These are phyloP conservation scores for Desmodus rotundus DNA, from an alignment of 2,113 vertebrate genomes.

Conservation along the genomic window DNA sequence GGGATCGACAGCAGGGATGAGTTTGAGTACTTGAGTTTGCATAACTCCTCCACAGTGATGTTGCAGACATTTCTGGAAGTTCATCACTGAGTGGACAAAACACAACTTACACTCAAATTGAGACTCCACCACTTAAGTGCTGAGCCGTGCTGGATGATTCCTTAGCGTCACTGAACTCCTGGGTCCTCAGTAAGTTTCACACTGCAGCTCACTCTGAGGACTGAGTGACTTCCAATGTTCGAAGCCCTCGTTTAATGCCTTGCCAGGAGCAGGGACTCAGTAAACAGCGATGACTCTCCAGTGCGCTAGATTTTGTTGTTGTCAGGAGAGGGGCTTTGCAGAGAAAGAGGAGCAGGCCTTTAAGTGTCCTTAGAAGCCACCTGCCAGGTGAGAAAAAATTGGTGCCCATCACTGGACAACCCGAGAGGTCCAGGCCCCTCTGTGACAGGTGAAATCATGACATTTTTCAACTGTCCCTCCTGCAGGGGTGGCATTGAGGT, in stretches of 20 bases:
- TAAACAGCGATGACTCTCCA: not conserved
- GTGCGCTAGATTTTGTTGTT: not conserved
- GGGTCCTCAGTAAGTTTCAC: not conserved
- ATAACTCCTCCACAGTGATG: not conserved
- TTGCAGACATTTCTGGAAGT: not conserved
- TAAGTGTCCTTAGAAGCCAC: not conserved
- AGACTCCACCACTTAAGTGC: accelerated
- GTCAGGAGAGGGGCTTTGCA: not conserved
- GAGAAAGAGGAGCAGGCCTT: not conserved
- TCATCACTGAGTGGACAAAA: not conserved
- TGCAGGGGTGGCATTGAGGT: no score
- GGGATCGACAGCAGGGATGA: not conserved
- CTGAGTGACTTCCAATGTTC: not conserved
- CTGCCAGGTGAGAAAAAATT: not conserved
- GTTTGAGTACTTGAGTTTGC: no score
- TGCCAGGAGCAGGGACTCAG: not conserved
- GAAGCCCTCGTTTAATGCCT: no score
- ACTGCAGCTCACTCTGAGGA: not conserved
- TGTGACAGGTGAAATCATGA: accelerated
- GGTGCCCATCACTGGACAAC: not conserved
- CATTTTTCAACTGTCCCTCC: not conserved
- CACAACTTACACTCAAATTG: no score
- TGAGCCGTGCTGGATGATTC: accelerated
- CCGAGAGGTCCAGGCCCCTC: not conserved
- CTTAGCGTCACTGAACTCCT: accelerated